Evolutionary conservation across 1,140 invertebrate genomes (phyloP).

Genomic region (Drosophila sulfurigaster): DNA sequence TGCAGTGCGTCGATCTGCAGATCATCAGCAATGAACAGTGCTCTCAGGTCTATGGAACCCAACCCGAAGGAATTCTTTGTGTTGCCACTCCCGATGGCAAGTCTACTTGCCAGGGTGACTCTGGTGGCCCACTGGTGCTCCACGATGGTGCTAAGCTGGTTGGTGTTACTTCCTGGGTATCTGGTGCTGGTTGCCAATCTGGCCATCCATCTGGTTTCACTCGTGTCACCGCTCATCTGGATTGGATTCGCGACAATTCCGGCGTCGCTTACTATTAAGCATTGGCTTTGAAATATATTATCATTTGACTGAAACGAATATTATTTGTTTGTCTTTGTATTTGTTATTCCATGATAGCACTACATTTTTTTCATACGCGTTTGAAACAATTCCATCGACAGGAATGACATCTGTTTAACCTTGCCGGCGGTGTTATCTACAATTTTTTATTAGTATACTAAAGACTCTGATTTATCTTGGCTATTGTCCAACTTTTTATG

Average conservation of each 20-base stretch:
- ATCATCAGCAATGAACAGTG: constrained; percentile 42
- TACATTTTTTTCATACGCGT: no score
- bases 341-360: no score
- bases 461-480: constrained; percentile 1
- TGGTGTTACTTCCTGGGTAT: constrained; percentile 83
- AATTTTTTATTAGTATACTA: not conserved
- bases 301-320: not conserved
- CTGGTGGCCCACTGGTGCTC: constrained; percentile 86
- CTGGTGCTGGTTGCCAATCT: constrained; percentile 58
- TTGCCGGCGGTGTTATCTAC: not conserved
- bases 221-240: constrained; percentile 85
- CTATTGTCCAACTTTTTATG: constrained; percentile 6
- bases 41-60: constrained; percentile 60
- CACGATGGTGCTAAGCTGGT: constrained; percentile 81
- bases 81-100: constrained; percentile 48
- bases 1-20: constrained; percentile 59
- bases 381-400: no score
- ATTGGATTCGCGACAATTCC: constrained; percentile 85
- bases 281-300: not conserved
- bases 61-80: constrained; percentile 36
- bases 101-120: constrained; percentile 85
- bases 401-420: not conserved
- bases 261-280: constrained; percentile 57
- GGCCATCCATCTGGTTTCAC: constrained; percentile 85
- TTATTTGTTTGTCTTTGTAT: not conserved